Evolutionary conservation across 1,140 invertebrate genomes (phyloP), one percentile per base, ranked within the genome.

Genomic region (Lordiphosa mommai): DNA sequence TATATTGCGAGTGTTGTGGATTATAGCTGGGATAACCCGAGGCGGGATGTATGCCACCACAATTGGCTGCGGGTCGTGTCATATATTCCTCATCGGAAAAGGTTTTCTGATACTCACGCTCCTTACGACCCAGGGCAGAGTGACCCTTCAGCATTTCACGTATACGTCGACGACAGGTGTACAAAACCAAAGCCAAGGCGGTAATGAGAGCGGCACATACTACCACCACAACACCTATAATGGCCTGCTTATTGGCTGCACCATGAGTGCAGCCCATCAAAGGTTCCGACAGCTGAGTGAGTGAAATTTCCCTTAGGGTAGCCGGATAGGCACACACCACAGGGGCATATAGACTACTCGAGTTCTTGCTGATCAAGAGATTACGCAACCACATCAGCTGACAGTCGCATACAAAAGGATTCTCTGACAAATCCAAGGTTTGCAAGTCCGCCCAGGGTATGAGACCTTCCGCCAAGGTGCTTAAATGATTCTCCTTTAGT

Each of bases 91-190:
- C 95, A 13, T 95, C 94, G 10, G 94, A 94, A 84, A 94, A 95
- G 1, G 95, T 96, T 89, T 96, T 96, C 84, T 96, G 94, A 80
- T 96, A 96, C 84, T 96, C 95, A 44, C 95, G 93, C 87, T 96
- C 95, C 79, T 96, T 96, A 4, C 94, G 91, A 1, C 93, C 93
- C 49, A 94, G 92, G 2, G 93, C 91, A 4, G 94, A 92, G 80
- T 95, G 94, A 82, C 95, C 95, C 86, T 96, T 96, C 20, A 96
- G 90, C 13, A 93, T 92, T 72, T 95, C 94, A 2, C 94, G 92
- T 40, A 97, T 93, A 13, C 91, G 89, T 17, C 94, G 92, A 33
- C 95, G 92, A 72, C 94, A 95, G 67, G 94, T 92, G 85, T 96
- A 96, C 20, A 95, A 86, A 4, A 96, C 90, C 37, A 96, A 86